These are phyloP conservation scores for Hippocampus barbouri DNA, from an alignment of 2,113 vertebrate species.

Conservation along the genomic window DNA sequence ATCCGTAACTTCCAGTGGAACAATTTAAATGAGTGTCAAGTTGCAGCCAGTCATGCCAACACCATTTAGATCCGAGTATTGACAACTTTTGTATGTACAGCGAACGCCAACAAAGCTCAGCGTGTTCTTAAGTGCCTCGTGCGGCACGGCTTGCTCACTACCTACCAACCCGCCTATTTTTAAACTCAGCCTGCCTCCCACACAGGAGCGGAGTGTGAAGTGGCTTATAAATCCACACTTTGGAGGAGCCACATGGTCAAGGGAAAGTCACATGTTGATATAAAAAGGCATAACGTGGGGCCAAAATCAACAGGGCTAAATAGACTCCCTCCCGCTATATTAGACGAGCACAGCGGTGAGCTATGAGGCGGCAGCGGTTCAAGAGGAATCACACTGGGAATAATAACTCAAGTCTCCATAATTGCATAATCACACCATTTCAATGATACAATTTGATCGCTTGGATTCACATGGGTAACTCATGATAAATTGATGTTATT, in stretches of 20 bases:
- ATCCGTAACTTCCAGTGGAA: background rate
- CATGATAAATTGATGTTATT: constrained; percentile 13
- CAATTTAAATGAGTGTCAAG: constrained; percentile 11
- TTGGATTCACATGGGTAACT: constrained; percentile 15
- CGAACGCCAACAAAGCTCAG: constrained; percentile 34
- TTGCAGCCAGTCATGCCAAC: background rate
- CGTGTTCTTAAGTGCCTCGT: constrained; percentile 50
- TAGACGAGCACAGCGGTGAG: constrained; percentile 34
- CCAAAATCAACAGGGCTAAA: constrained; percentile 43
- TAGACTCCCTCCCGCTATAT: constrained; percentile 16
- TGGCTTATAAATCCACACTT: constrained; percentile 65
- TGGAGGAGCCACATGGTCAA: constrained; percentile 62
- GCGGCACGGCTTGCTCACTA: constrained; percentile 59
- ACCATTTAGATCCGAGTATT: constrained; percentile 30
- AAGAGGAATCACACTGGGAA: constrained; percentile 38
- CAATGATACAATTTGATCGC: constrained; percentile 30
- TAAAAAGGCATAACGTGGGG: constrained; percentile 38
- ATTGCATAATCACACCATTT: constrained; percentile 48
- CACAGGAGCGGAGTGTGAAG: constrained; percentile 68
- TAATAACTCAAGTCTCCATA: constrained; percentile 50
- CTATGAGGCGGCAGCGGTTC: constrained; percentile 34
- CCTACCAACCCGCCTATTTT: constrained; percentile 71
- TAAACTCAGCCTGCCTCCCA: constrained; percentile 67
- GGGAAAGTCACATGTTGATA: constrained; percentile 60
- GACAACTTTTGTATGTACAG: constrained; percentile 25